phyloP scores from a whole-genome alignment of 2,888 invertebrate genomes.

The Flexamia atlantica region DNA sequence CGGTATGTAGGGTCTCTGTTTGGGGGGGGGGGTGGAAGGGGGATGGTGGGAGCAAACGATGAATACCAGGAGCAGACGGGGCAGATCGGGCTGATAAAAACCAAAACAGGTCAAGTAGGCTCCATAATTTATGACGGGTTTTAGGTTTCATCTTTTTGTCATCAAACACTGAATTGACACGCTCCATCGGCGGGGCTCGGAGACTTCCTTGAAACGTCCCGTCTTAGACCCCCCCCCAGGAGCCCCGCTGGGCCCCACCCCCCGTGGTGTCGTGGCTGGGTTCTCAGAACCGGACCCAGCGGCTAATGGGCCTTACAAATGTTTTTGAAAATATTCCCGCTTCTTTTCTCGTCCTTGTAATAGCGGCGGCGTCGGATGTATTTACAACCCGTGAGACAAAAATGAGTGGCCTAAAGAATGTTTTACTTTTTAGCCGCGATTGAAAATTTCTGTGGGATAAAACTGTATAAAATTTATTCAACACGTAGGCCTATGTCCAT shows the following conservation, averaged over 20 bases:
- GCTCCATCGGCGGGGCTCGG: conserved; percentile 7
- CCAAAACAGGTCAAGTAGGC: conserved; percentile 57
- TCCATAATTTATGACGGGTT: conserved; percentile 56
- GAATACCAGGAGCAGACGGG: conserved; percentile 52
- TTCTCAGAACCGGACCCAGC: conserved; percentile 11
- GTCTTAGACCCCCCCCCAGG: background rate
- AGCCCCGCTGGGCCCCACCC: conserved; percentile 47
- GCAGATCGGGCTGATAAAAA: conserved; percentile 39
- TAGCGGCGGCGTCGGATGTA: background rate
- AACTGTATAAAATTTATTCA: too few relatives aligned
- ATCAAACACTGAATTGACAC: conserved; percentile 53
- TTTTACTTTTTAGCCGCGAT: too few relatives aligned
- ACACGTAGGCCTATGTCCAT: too few relatives aligned
- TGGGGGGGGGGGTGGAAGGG: background rate
- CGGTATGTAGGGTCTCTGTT: background rate
- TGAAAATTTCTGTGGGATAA: too few relatives aligned
- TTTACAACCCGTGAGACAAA: background rate
- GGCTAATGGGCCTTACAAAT: conserved; percentile 43
- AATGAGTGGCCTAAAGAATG: too few relatives aligned
- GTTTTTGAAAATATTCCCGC: conserved; percentile 37
- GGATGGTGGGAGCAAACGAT: conserved; percentile 14
- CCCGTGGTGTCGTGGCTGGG: conserved; percentile 59
- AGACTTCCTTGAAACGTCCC: background rate
- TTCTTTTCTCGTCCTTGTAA: conserved; percentile 11
- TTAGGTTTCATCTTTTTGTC: conserved; percentile 58